A percentile compares a stretch with the other conserved stretches of the same genome.
Conservation (phyloP, 2,888 invertebrate genomes). For the Zygogramma bicolorata region DNA sequence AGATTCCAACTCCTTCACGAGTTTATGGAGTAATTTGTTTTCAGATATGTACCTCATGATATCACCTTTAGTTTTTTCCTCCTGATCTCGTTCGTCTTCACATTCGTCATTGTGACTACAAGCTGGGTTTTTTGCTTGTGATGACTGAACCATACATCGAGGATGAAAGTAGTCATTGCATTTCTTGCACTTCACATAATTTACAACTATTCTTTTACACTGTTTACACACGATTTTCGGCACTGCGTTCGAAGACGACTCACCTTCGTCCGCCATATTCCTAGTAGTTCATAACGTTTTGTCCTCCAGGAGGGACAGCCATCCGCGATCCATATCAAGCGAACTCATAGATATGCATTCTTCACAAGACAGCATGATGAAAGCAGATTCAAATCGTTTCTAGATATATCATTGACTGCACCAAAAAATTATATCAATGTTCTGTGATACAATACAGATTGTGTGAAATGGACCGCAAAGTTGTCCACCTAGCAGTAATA, state of each 20-base stretch:
- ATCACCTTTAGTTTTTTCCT: neutral
- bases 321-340: no score
- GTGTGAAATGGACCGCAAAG: no score
- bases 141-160: neutral
- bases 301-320: no score
- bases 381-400: no score
- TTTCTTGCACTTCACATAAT: neutral
- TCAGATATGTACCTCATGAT: neutral
- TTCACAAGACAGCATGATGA: no score
- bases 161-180: neutral
- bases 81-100: neutral
- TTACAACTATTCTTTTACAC: neutral
- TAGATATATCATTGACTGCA: no score
- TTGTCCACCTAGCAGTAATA: no score
- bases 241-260: neutral
- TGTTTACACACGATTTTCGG: neutral
- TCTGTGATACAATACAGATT: no score
- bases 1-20: conserved; percentile 5
- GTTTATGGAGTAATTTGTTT: neutral
- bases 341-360: no score
- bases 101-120: neutral
- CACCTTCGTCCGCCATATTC: neutral
- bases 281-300: no score
- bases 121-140: neutral
- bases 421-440: no score